Evolutionary conservation across 2,113 vertebrate genomes (phyloP), one percentile per base, ranked within the genome.

Genomic region (Arenaria interpres): DNA sequence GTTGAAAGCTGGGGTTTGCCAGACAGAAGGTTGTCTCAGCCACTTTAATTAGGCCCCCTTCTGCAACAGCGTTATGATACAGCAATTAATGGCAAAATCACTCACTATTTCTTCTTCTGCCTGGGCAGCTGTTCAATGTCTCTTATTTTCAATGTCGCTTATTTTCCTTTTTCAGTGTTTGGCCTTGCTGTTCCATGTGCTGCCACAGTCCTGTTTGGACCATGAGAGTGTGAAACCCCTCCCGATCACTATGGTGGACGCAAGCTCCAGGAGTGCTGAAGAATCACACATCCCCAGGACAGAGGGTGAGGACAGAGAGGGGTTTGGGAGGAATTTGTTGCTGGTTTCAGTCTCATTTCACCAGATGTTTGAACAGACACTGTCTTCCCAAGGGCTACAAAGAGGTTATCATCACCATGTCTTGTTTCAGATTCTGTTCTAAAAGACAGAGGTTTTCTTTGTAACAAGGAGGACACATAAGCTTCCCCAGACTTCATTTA

Each of bases 171-270:
- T 51, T 24, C 22, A 5, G 37, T 6, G 14, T 51, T 62, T 79
- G 35, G 54, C 33, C 39, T 17, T 22, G 32, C 27, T 25, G 11
- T 15, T 46, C 62, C 23, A 18, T 10, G 4, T 2, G 37, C 73
- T 63, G 12, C 48, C 30, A 66, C 53, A 57, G 12, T 28, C 28
- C 60, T 30, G 4, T 8, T 39, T 43, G 59, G 50, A 21, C 32
- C 17, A 17, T 10, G 15, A 56, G 60, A 6, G 25, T 4, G 6
- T 3, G 59, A 37, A 71, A 57, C 14, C 51, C n/a, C 59, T 59
- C 0, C 0, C 46, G 14, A 5, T 13, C 2, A 2, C 57, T 41
- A 1, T 5, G 45, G 39, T 23, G 62, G 54, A 14, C 24, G 35
- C 4, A 0, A 53, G 64, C 33, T 46, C 57, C 39, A 8, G 41